Evolutionary conservation across 2,888 invertebrate species (phyloP).

Genomic region (Temnothorax unifasciatus): DNA sequence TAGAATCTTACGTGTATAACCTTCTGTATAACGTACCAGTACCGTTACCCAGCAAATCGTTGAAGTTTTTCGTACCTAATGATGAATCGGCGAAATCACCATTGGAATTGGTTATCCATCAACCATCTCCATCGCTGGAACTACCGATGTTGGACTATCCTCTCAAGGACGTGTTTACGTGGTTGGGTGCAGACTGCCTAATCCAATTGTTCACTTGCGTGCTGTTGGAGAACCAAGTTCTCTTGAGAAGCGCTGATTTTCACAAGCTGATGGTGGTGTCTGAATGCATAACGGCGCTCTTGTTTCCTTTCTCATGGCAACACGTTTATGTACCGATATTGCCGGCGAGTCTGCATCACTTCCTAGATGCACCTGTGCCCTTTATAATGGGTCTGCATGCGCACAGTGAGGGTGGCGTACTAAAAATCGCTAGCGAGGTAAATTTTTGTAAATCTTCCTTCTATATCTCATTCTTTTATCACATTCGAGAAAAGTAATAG

Average conservation of each 20-base stretch:
- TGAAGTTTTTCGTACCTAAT: constrained; percentile 87
- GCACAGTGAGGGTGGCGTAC: constrained; percentile 85
- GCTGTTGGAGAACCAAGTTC: constrained; percentile 97
- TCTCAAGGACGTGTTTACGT: constrained; percentile 94
- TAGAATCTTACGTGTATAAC: constrained; percentile 98
- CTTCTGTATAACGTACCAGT: constrained; percentile 97
- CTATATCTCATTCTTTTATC: background rate
- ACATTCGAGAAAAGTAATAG: background rate
- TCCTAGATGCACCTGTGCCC: constrained; percentile 99
- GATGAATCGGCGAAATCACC: constrained; percentile 85
- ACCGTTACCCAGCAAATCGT: constrained; percentile 95
- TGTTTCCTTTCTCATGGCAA: constrained; percentile 99
- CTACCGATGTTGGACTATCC: constrained; percentile 98
- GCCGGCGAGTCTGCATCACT: constrained; percentile 97
- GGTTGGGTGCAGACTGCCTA: constrained; percentile 96
- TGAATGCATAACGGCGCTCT: constrained; percentile 95
- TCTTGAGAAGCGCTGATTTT: constrained; percentile 97
- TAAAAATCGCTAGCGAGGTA: constrained; percentile 87
- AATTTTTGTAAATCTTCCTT: constrained; percentile 53
- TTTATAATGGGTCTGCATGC: constrained; percentile 97
- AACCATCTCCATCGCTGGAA: constrained; percentile 93
- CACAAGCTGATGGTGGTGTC: constrained; percentile 98
- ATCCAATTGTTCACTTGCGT: constrained; percentile 98
- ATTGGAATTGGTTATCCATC: constrained; percentile 89
- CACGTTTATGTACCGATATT: constrained; percentile 99